Evolutionary conservation across 1,140 invertebrate species (phyloP).

Genomic region (Hypsibius dujardini): DNA sequence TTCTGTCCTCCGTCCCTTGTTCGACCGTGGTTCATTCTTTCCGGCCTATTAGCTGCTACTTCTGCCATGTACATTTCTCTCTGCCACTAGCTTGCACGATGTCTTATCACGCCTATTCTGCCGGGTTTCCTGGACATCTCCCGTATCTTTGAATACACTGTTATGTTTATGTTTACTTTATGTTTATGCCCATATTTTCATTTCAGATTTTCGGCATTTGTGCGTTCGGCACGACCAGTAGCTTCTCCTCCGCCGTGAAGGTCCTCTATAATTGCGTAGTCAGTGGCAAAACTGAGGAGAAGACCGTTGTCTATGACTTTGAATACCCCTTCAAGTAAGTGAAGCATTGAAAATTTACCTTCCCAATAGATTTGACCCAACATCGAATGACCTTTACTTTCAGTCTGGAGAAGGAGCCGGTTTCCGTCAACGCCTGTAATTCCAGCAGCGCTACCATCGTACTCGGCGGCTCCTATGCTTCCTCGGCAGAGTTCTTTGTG

Average conservation of each 20-base stretch:
- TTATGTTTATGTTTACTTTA: neutral
- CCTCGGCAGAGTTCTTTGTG: slow-evolving; percentile 48
- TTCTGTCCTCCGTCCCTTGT: no score
- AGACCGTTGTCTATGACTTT: slow-evolving; percentile 24
- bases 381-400: slow-evolving; percentile 17
- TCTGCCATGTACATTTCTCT: no score
- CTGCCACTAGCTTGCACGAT: no score
- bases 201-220: slow-evolving; percentile 40
- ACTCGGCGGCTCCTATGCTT: slow-evolving; percentile 26
- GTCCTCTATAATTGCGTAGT: slow-evolving; percentile 24
- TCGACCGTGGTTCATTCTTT: no score
- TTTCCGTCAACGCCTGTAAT: neutral
- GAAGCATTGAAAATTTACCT: no score
- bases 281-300: neutral
- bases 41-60: no score
- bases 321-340: slow-evolving; percentile 34
- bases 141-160: no score
- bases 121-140: no score
- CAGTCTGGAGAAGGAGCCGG: slow-evolving; percentile 4
- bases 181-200: slow-evolving; percentile 20
- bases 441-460: neutral
- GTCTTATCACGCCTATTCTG: no score
- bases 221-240: slow-evolving; percentile 41
- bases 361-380: no score
- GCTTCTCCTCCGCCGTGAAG: slow-evolving; percentile 32